Evolutionary conservation across 1,140 invertebrate genomes (phyloP), one percentile per base, ranked within the genome.

Genomic region (silkworm (Bombyx mori)): DNA sequence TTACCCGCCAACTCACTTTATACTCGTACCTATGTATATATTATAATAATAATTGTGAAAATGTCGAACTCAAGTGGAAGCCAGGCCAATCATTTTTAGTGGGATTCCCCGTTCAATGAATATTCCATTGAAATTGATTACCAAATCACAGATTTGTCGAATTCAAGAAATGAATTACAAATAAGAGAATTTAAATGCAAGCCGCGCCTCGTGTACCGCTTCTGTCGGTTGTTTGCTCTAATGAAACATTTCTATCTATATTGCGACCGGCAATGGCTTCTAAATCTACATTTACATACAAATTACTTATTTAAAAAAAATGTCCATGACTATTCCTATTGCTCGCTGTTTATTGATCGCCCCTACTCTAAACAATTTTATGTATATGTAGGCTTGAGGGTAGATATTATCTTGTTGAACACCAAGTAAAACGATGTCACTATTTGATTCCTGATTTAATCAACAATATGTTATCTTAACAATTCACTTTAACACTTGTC

Each of bases 51-150:
- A 35, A 35, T 35, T 35, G 26, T 35, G 4, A 35, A 35, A 35
- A 35, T 35, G 26, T 1, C 26, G 2, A 35, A 35, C 26, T 35
- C 26, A 35, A 35, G 26, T 5, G 26, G 26, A 35, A 5, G 26
- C 2, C 26, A 35, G 26, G 26, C 26, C 26, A 35, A 35, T 3
- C 26, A 35, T 35, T 35, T 35, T 35, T 35, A 3, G 26, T 35
- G 26, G 26, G 53, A 54, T 49, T 57, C 58, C 26, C 54, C 4
- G 8, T n/a, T 10, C 9, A 10, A 42, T 47, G 18, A 56, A 56
- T 56, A 46, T 57, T 6, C 42, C 44, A 57, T 57, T 57, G 48
- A 44, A 57, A 49, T 46, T 12, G 43, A 50, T 57, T n/a, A 57
- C 45, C 48, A 18, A 18, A 22, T 22, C 48, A 50, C 26, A 22